Conservation (phyloP, 2,113 vertebrate species). For the Spilogale gracilis region DNA sequence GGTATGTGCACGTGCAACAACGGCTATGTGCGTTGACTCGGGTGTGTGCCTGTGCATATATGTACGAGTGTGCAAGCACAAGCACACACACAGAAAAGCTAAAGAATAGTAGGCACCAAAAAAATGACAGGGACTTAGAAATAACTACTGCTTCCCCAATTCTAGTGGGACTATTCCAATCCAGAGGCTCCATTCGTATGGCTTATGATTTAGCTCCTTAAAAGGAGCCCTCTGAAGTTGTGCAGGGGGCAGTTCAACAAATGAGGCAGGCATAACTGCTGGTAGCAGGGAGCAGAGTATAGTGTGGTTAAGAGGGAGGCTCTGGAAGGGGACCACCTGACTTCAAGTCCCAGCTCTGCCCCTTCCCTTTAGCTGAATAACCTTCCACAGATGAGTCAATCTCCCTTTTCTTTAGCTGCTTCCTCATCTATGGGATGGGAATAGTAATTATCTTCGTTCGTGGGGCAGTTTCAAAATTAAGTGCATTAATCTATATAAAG, state of each 20-base stretch:
- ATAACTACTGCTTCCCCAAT: background rate
- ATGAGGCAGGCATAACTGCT: background rate
- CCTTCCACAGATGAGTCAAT: background rate
- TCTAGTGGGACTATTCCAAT: background rate
- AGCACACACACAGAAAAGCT: background rate
- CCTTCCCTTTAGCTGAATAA: background rate
- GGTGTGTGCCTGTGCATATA: background rate
- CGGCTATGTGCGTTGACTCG: background rate
- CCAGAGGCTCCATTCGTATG: background rate
- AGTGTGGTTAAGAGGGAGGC: background rate
- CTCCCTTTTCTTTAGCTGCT: background rate
- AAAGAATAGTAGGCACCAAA: background rate
- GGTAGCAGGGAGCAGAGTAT: background rate
- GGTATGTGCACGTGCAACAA: accelerated
- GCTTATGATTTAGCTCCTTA: background rate
- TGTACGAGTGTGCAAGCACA: background rate
- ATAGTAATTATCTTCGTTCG: background rate
- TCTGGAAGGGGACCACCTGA: background rate
- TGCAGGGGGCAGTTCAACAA: background rate
- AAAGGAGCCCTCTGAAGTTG: background rate
- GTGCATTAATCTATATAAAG: background rate
- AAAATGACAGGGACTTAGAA: background rate
- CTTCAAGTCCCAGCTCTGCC: background rate
- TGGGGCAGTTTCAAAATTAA: background rate
- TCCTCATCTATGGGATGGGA: background rate